Evolutionary conservation across 1,140 invertebrate species (phyloP), one percentile per base, ranked within the genome.

Genomic region (Proctacanthus coquilletti): DNA sequence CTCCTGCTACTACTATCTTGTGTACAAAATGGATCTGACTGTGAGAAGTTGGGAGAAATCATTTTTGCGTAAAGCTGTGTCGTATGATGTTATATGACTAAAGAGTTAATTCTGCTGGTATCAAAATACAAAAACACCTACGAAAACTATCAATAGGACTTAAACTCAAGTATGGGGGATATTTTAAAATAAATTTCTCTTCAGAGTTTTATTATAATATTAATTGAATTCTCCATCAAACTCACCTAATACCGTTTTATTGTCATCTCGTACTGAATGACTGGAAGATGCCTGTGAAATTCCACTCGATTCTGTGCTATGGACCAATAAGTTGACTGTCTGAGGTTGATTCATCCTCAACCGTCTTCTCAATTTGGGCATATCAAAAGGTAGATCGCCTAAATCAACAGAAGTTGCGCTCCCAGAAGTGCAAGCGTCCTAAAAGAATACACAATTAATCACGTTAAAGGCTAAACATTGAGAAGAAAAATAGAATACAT

Each of bases 311-410:
- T 75, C 72, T 21, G 64, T 72, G 46, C 66, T 73, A 42, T 69
- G 64, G 41, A 63, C 62, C 41, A 53, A 42, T 10, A 53, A 51
- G 32, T 53, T 55, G 21, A 49, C 53, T 37, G 52, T 54, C 41
- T 58, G 51, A 13, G 48, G 45, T 40, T 60, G 57, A 34, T 56
- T 58, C 38, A 55, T 49, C 10, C 53, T 38, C 18, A 59, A 62
- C 43, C 80, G 70, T 20, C 84, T 67, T 35, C 81, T 64, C 27
- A 89, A 60, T 60, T 88, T 88, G 10, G 84, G 84, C 82, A 88
- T 87, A 54, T 88, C 84, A 51, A 88, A 89, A 13, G 84, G 84
- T 42, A 88, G 65, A 49, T 84, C 75, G 32, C 75, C 67, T 2
- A 86, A 61, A 50, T 86, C 82, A 9, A 82, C 75, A 5, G 75